These are phyloP conservation scores for Halcyon smyrnensis DNA, from an alignment of 2,797 vertebrate genomes.

Conservation along the genomic window DNA sequence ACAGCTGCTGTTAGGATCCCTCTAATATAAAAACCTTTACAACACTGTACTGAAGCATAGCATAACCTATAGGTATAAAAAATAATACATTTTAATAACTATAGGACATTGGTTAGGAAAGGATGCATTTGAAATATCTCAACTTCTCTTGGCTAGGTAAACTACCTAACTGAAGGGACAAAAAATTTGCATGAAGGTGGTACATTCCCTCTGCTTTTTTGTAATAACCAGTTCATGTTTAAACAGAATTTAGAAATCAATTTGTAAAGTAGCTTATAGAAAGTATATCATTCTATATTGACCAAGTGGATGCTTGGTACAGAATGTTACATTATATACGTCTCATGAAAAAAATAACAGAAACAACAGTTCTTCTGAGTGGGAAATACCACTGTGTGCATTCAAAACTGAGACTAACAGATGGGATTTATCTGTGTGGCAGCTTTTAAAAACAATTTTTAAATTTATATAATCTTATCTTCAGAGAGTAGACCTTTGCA, in stretches of 20 bases:
- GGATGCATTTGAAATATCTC: not conserved
- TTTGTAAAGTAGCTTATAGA: not conserved
- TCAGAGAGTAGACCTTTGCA: not conserved
- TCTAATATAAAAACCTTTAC: not conserved
- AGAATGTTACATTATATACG: not conserved
- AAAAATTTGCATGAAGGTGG: not conserved
- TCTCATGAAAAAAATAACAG: not conserved
- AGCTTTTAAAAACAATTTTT: constrained; percentile 15
- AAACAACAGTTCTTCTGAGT: not conserved
- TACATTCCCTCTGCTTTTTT: not conserved
- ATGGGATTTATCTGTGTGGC: not conserved
- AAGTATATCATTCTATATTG: not conserved
- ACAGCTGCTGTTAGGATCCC: not conserved
- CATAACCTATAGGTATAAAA: not conserved
- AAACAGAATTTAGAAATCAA: not conserved
- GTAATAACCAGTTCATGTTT: not conserved
- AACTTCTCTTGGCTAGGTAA: not conserved
- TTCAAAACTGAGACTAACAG: not conserved
- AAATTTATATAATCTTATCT: constrained; percentile 17
- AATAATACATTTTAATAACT: not conserved
- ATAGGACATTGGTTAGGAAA: not conserved
- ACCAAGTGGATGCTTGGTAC: not conserved
- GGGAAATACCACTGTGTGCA: not conserved
- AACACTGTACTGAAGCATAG: not conserved
- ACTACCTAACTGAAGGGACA: not conserved